Conservation (phyloP, 2,797 vertebrate genomes). For the Cryptoblepharus egeriae region DNA sequence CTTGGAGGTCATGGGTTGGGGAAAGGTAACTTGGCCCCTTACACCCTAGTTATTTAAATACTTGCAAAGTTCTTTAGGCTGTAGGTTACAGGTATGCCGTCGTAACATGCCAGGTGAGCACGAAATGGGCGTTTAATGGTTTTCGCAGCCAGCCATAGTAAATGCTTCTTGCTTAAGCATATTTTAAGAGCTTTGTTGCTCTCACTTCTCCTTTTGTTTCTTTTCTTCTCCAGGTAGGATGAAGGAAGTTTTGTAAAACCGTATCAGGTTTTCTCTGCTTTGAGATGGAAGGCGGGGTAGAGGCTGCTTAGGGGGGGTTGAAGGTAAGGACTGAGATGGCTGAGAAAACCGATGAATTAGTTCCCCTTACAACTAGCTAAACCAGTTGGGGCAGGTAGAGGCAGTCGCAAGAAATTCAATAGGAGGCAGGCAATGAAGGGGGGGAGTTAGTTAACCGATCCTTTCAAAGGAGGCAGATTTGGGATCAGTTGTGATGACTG, state of each 20-base stretch:
- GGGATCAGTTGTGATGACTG: neutral
- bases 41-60: conserved; percentile 56
- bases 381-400: conserved; percentile 97
- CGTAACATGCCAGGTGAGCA: neutral
- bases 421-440: conserved; percentile 73
- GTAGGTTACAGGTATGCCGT: conserved; percentile 53
- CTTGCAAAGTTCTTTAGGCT: conserved; percentile 50
- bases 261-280: conserved; percentile 88
- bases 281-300: conserved; percentile 53
- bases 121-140: neutral
- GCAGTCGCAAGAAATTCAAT: conserved; percentile 68
- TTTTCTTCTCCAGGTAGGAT: conserved; percentile 58
- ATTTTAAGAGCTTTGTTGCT: conserved; percentile 25
- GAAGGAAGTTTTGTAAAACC: conserved; percentile 79
- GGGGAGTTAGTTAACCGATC: conserved; percentile 58
- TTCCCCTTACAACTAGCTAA: conserved; percentile 92
- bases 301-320: neutral
- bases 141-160: neutral
- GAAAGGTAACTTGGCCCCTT: conserved; percentile 76
- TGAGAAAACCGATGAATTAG: conserved; percentile 84
- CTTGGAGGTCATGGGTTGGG: conserved; percentile 71
- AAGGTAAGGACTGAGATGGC: conserved; percentile 74
- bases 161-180: conserved; percentile 28
- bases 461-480: neutral
- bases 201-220: conserved; percentile 39